Base-by-base conservation (phyloP, 2,888 invertebrate genomes). In the Coelogynopora nodosa region DNA sequence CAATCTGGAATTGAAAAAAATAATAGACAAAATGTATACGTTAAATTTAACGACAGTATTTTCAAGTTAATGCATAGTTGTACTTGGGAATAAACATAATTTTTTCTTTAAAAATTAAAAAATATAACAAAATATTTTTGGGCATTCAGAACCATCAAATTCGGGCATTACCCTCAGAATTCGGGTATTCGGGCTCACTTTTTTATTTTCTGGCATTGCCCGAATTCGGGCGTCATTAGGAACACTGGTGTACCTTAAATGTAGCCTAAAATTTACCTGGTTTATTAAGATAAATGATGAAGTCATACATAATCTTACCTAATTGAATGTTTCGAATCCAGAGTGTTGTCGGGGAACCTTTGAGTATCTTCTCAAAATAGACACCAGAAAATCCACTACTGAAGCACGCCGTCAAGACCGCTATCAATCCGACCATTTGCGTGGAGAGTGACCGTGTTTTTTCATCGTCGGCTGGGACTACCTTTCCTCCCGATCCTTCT, bases 331-430 rank as follows among this genome's bases (percentile, higher is more conserved):
- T 87, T 28, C 87, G 87, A 67, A 87, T 87, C 87, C 87, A 87
- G n/a, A 87, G 67, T 0, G 84, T 74, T 2, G 86, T 30, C 13
- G 23, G 27, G 26, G 67, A 0, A 29, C 87, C 87, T 89, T 93
- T 93, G 27, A 93, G 89, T n/a, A 93, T 91, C 88, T 93, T 93
- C 89, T 93, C 93, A 89, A 93, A 93, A 89, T 93, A 93, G 30
- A 93, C 93, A 0, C 93, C 93, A 23, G 93, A 92, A 90, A 93
- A 93, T 0, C 93, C 93, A 88, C 92, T 92, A 18, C 92, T 92
- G 86, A 93, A 89, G 88, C 93, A 93, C 5, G 93, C 93, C n/a
- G 90, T 89, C 0, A 93, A 87, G 13, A 93, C 93, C 5, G 93
- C 91, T 2, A 91, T 87, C 23, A 93, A 88, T 0, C 93, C 93